Base-by-base conservation (phyloP, 2,797 vertebrate species). In the Paedocypris micromegethes region DNA sequence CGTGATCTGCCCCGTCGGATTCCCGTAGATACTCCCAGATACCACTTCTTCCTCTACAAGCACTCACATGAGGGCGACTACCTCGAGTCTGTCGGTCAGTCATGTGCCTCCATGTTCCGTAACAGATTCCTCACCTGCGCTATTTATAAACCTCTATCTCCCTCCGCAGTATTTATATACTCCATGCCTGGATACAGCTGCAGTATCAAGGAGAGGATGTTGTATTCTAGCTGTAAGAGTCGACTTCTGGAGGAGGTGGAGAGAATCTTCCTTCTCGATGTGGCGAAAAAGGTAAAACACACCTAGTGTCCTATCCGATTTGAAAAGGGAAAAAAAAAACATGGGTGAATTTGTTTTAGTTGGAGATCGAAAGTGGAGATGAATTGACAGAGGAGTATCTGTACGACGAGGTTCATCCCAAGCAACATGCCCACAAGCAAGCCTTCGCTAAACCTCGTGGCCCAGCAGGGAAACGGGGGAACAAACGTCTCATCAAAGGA, bases 221-320 rank as follows among this genome's bases (percentile, higher is more conserved):
- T 99, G 23, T 99, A 99, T 83, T 99, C 97, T 66, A 98, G 94
- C 91, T 98, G 97, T 84, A 99, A 98, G 85, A 96, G 95, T 84
- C 90, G 92, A 64, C 89, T 99, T 78, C 90, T 99, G 8, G 97
- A 98, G 75, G 93, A 93, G 0, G 92, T 92, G 78, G 96, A 97
- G 83, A 92, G 91, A 82, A 93, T 94, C 59, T 96, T 94, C 72
- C 88, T 88, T 67, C 83, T 99, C 84, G 91, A 96, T 83, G 88
- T 99, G 52, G 85, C 89, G 70, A 98, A 96, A 88, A 99, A 99
- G 94, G 96, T 99, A 59, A 38, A 53, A 40, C 5, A 41, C 5
- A 23, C 5, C 9, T 53, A 9, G 5, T n/a, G 5, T 9, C 43
- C 40, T 47, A 5, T 60, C 23, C 2, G 7, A 1, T 39, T 5